These are phyloP conservation scores for Labeo catla DNA, from an alignment of 2,113 vertebrate genomes.

Conservation along the genomic window DNA sequence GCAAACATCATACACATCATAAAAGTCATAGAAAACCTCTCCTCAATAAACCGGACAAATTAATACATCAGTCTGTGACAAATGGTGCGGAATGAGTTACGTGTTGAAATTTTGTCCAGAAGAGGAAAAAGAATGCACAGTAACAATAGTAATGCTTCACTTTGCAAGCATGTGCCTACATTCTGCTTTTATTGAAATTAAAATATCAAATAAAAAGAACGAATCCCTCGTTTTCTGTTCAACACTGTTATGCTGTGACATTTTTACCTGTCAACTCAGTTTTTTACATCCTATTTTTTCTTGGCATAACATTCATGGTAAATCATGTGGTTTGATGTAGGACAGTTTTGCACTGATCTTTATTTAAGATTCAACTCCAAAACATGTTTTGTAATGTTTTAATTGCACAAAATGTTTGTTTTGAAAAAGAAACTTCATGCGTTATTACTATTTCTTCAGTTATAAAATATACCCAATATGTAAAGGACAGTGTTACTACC, in stretches of 20 bases:
- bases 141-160: too few species aligned
- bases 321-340: neutral
- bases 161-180: too few species aligned
- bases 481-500: neutral
- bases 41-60: too few species aligned
- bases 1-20: too few species aligned
- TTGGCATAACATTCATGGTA: neutral
- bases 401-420: neutral
- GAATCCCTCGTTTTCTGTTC: neutral
- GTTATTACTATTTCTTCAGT: neutral
- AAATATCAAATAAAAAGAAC: too few species aligned
- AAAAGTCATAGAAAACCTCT: too few species aligned
- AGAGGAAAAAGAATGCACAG: too few species aligned
- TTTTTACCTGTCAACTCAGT: neutral
- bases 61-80: too few species aligned
- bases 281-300: neutral
- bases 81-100: too few species aligned
- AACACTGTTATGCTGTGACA: neutral
- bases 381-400: neutral
- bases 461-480: neutral
- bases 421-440: neutral
- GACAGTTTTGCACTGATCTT: neutral
- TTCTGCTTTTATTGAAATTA: too few species aligned
- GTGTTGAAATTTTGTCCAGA: too few species aligned
- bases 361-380: neutral